phyloP scores from a whole-genome alignment of 2,797 vertebrate genomes.

The Gymnocypris eckloni region DNA sequence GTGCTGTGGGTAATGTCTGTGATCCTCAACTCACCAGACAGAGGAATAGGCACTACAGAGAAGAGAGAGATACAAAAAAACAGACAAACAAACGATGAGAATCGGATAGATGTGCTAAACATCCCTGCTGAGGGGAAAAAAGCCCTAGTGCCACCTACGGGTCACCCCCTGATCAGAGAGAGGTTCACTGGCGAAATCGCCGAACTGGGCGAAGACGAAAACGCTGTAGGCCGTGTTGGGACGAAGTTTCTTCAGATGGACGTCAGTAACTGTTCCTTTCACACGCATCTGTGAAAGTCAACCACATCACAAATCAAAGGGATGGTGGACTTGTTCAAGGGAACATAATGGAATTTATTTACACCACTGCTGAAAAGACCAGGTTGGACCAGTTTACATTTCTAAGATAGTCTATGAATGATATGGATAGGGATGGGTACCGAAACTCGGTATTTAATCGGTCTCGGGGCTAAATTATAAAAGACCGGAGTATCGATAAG shows the following conservation, averaged over 20 bases:
- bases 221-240: constrained; percentile 92
- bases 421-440: no score
- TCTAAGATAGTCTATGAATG: not conserved
- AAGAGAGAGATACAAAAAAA: constrained; percentile 31
- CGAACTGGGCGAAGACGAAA: constrained; percentile 84
- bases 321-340: constrained; percentile 19
- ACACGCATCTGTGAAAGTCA: constrained; percentile 62
- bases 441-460: no score
- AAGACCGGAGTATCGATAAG: no score
- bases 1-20: constrained; percentile 93
- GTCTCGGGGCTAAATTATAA: no score
- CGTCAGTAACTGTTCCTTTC: constrained; percentile 73
- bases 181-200: constrained; percentile 86
- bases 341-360: constrained; percentile 6
- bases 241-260: constrained; percentile 85
- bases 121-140: constrained; percentile 55
- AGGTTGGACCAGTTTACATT: not conserved
- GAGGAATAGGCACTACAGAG: constrained; percentile 86
- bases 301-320: constrained; percentile 58
- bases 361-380: constrained; percentile 13
- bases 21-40: constrained; percentile 82
- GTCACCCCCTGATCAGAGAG: constrained; percentile 90
- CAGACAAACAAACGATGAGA: constrained; percentile 49
- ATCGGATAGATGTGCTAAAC: constrained; percentile 22
- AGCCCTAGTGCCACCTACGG: constrained; percentile 78